Conservation (phyloP, 2,888 invertebrate genomes). For the Prosapia bicincta region DNA sequence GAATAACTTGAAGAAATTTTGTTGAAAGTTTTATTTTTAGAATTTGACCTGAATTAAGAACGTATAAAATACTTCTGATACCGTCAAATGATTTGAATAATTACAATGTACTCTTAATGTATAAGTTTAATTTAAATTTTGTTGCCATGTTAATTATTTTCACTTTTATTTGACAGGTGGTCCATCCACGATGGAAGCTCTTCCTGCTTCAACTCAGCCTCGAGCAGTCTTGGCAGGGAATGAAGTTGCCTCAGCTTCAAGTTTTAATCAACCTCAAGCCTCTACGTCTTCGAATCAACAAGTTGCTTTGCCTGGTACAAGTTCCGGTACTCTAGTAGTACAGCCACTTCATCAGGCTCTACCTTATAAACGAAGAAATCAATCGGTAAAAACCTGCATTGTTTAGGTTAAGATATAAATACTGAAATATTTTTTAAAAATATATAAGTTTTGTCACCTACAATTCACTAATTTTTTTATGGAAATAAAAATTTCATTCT, state of each 20-base stretch:
- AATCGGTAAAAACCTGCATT: background rate
- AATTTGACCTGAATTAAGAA: too few relatives aligned
- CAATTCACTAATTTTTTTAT: too few relatives aligned
- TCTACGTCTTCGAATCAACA: background rate
- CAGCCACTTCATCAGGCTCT: background rate
- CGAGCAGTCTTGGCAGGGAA: constrained; percentile 48
- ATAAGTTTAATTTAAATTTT: too few relatives aligned
- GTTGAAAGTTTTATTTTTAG: too few relatives aligned
- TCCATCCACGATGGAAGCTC: constrained; percentile 38
- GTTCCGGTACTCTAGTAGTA: background rate
- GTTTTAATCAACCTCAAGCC: constrained; percentile 3
- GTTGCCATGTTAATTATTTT: background rate
- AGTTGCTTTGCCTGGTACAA: constrained; percentile 20
- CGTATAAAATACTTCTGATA: too few relatives aligned
- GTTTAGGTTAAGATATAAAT: too few relatives aligned
- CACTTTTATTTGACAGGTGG: constrained; percentile 7
- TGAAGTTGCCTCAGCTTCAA: constrained; percentile 44
- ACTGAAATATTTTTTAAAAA: too few relatives aligned
- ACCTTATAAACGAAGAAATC: constrained; percentile 1
- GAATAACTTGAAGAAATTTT: too few relatives aligned
- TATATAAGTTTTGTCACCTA: too few relatives aligned
- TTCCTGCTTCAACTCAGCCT: constrained; percentile 45
- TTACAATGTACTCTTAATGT: too few relatives aligned
- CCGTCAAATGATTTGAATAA: too few relatives aligned
- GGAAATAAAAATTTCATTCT: too few relatives aligned